Percentiles rank a stretch among this genome's conserved stretches.
Conservation (phyloP, 2,888 invertebrate genomes). For the Epinotia demarniana region DNA sequence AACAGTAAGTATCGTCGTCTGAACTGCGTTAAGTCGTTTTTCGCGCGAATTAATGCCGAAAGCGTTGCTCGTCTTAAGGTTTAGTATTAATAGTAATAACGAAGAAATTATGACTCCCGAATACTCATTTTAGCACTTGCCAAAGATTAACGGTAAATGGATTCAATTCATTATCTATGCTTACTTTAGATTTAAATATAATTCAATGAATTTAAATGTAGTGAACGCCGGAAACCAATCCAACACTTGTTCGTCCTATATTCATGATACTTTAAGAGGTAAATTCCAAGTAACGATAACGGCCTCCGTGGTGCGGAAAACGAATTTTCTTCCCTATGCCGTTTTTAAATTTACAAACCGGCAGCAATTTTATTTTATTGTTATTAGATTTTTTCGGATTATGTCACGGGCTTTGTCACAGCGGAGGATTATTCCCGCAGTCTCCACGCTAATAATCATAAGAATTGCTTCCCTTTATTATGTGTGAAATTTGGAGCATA, state of each 20-base stretch:
- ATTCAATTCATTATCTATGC: slow-evolving; percentile 41
- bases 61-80: slow-evolving; percentile 71
- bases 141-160: slow-evolving; percentile 52
- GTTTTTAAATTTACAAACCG: slow-evolving; percentile 82
- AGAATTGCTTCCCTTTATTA: slow-evolving; percentile 83
- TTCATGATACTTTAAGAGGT: slow-evolving; percentile 69
- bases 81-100: slow-evolving; percentile 81
- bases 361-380: slow-evolving; percentile 84
- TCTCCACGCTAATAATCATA: slow-evolving; percentile 84
- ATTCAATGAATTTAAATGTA: slow-evolving; percentile 15
- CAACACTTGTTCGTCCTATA: slow-evolving; percentile 53
- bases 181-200: slow-evolving; percentile 7
- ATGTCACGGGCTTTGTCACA: slow-evolving; percentile 80
- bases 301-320: slow-evolving; percentile 78
- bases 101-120: slow-evolving; percentile 77
- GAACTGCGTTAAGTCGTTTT: slow-evolving; percentile 70
- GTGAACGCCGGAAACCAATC: slow-evolving; percentile 52
- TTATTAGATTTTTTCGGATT: slow-evolving; percentile 85
- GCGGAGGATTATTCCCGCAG: slow-evolving; percentile 82
- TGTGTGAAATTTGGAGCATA: slow-evolving; percentile 82
- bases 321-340: slow-evolving; percentile 80
- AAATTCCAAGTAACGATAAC: slow-evolving; percentile 82
- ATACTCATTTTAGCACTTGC: slow-evolving; percentile 75
- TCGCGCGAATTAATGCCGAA: slow-evolving; percentile 58
- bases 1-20: slow-evolving; percentile 75